phyloP scores from a whole-genome alignment of 2,888 invertebrate species.

The Hemaris fuciformis region DNA sequence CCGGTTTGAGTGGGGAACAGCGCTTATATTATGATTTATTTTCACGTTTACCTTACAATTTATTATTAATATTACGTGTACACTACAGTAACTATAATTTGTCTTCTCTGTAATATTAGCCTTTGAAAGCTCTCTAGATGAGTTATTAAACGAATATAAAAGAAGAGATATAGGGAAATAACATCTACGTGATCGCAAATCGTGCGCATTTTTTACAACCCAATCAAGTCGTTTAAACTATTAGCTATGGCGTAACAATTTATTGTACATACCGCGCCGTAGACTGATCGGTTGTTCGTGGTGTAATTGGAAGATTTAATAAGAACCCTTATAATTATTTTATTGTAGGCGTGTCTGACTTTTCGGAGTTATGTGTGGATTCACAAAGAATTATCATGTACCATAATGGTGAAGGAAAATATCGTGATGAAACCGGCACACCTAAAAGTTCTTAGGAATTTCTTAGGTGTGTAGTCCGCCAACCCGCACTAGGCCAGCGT shows the following conservation, averaged over 20 bases:
- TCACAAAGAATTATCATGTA: no score
- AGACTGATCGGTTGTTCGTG: constrained; percentile 19
- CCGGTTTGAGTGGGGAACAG: no score
- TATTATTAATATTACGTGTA: no score
- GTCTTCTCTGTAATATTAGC: background rate
- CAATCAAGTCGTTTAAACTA: constrained; percentile 4
- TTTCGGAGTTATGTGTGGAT: no score
- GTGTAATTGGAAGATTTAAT: background rate
- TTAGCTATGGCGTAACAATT: constrained; percentile 4
- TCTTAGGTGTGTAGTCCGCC: no score
- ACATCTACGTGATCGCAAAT: constrained; percentile 15
- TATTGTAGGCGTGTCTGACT: background rate
- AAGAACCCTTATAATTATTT: background rate
- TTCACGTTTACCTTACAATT: no score
- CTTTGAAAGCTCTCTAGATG: background rate
- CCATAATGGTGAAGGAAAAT: no score
- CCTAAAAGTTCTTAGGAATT: no score
- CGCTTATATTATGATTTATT: no score
- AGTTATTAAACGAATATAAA: no score
- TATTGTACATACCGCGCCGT: constrained; percentile 13
- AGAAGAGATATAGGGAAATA: constrained; percentile 2
- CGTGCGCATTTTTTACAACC: constrained; percentile 18
- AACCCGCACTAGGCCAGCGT: no score
- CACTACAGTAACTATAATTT: background rate
- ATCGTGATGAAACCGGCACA: no score